Conservation (phyloP, 2,888 invertebrate species). For the Heterodera filipjevi region DNA sequence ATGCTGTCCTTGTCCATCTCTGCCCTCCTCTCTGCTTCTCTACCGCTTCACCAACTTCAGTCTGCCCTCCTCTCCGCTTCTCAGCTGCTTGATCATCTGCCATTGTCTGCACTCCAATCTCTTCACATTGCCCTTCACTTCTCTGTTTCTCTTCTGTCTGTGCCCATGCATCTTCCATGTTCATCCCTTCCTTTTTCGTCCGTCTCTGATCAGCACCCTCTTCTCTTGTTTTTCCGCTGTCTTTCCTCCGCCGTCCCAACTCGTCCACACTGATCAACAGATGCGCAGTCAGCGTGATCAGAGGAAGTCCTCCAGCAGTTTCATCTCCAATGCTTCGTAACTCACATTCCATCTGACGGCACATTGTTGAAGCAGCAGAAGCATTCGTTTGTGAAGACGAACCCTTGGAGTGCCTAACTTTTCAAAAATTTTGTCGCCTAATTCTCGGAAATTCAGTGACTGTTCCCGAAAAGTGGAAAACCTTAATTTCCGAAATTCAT, state of each 20-base stretch:
- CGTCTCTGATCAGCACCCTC: not conserved
- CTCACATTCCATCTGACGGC: not conserved
- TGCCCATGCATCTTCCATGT: not conserved
- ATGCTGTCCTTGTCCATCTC: not conserved
- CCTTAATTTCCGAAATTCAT: too few species aligned
- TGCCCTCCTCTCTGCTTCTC: not conserved
- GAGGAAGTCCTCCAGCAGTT: not conserved
- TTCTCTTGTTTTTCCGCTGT: not conserved
- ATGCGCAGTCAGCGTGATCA: not conserved
- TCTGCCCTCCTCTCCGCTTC: conserved; percentile 1
- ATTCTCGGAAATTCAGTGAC: too few species aligned
- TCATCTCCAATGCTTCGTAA: not conserved
- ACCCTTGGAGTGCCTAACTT: too few species aligned
- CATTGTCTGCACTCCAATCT: not conserved
- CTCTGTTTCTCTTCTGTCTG: not conserved
- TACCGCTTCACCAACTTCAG: not conserved
- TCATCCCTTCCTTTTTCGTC: not conserved
- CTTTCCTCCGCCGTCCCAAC: not conserved
- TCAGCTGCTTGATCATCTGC: not conserved
- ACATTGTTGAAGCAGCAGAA: not conserved
- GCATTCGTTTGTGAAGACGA: not conserved
- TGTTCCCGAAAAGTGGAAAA: too few species aligned
- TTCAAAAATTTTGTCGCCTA: too few species aligned
- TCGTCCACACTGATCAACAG: conserved; percentile 7
- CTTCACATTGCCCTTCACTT: not conserved